Evolutionary conservation across 2,113 vertebrate species (phyloP), one percentile per base, ranked within the genome.

Genomic region (Motacilla alba): DNA sequence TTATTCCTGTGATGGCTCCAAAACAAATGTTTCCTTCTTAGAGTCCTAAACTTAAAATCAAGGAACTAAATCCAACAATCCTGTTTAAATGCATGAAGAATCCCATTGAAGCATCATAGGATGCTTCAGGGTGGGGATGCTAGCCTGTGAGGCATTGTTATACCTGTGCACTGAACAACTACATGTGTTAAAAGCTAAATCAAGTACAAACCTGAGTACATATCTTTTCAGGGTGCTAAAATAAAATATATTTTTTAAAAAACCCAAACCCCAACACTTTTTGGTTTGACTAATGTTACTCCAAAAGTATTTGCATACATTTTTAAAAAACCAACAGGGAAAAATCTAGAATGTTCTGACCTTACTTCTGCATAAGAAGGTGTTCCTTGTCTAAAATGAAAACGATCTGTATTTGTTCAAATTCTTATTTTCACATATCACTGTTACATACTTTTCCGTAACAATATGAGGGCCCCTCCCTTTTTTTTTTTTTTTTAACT

Each of bases 361-460:
- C 24, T 72, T 62, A 46, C 20, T 52, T 78, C 49, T 70, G 10
- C 4, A 2, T 56, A 47, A 74, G 16, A 67, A 89, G 5, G 15
- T 69, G 53, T 26, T 60, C 67, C 56, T 93, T 87, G 7, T 64
- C 66, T 78, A 60, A 93, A 82, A 52, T 41, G 5, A 82, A 89
- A 93, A 82, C 3, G 0, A 7, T 47, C 43, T 2, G 1, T 17
- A 33, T 37, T 89, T 63, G 23, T 72, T 67, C 41, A 73, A 82
- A 44, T 78, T 87, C 7, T 58, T 70, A 55, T 43, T 78, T 81
- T 84, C 21, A 53, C 10, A 3, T 49, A 58, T 52, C 41, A 62
- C 15, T 10, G 7, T 2, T 33, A 13, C 19, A 33, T 33, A 55
- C 1, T n/a, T 11, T 76, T 68, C 22, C 0, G 0, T 8, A 39